These are phyloP conservation scores for Steinernema khuongi DNA, from an alignment of 1,140 invertebrate species.

Conservation along the genomic window DNA sequence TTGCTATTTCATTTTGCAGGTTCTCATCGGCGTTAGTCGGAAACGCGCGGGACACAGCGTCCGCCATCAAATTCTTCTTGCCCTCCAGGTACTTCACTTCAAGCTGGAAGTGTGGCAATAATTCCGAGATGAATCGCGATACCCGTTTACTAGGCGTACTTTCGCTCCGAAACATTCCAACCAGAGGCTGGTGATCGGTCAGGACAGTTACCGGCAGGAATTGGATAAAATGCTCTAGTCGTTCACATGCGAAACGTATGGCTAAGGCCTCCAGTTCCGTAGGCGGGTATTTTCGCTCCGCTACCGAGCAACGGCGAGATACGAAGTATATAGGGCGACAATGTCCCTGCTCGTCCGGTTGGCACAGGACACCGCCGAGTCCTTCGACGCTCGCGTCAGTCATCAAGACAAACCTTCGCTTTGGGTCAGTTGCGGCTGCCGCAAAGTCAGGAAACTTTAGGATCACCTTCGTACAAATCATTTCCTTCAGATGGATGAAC, in stretches of 20 bases:
- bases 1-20: too few relatives aligned
- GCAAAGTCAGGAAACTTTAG: constrained; percentile 20
- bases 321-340: not conserved
- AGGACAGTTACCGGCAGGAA: not conserved
- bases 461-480: not conserved
- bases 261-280: constrained; percentile 19
- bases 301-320: not conserved
- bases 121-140: not conserved
- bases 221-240: constrained; percentile 9
- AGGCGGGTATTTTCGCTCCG: not conserved
- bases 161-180: not conserved
- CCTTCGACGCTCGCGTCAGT: constrained; percentile 18
- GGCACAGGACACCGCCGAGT: constrained; percentile 15
- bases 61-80: constrained; percentile 19
- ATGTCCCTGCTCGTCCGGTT: not conserved
- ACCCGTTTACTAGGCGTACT: not conserved
- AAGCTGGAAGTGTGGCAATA: not conserved
- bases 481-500: not conserved
- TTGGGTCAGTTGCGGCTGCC: not conserved
- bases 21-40: too few relatives aligned
- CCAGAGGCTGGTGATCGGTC: constrained; percentile 18
- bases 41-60: not conserved
- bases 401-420: constrained; percentile 11
- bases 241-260: not conserved
- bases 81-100: constrained; percentile 14